A percentile compares a stretch with the other conserved stretches of the same genome.
phyloP scores from a whole-genome alignment of 2,888 invertebrate species.

The Anarsia innoxiella region DNA sequence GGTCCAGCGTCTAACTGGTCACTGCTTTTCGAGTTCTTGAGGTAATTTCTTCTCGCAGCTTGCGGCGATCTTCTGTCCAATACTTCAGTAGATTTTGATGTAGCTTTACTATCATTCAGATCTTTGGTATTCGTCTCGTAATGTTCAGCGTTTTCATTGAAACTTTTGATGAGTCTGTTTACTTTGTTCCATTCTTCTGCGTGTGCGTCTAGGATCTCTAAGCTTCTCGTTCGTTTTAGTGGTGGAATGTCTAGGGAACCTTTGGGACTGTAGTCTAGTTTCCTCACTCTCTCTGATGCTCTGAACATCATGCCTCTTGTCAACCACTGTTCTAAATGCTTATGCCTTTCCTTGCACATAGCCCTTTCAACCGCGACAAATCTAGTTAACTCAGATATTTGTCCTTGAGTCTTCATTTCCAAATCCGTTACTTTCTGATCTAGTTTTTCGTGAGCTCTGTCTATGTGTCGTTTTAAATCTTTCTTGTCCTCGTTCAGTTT shows the following conservation, averaged over 20 bases:
- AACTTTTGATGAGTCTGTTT: constrained; percentile 49
- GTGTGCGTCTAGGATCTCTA: constrained; percentile 78
- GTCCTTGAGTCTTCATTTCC: constrained; percentile 82
- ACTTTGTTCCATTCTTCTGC: constrained; percentile 63
- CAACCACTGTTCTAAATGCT: constrained; percentile 82
- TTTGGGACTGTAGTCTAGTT: constrained; percentile 66
- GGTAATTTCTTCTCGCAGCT: constrained; percentile 42
- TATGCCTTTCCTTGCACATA: constrained; percentile 77
- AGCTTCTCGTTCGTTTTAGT: constrained; percentile 80
- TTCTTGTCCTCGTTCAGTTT: constrained; percentile 86
- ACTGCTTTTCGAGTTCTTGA: constrained; percentile 59
- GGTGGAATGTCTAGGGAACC: constrained; percentile 73
- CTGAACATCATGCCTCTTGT: constrained; percentile 78
- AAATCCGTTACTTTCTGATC: constrained; percentile 88
- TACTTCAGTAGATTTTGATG: constrained; percentile 71
- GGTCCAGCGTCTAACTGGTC: constrained; percentile 60
- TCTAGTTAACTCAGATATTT: constrained; percentile 81
- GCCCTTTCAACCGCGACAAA: constrained; percentile 78
- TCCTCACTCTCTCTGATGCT: constrained; percentile 67
- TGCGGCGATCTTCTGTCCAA: constrained; percentile 50
- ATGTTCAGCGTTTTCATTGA: constrained; percentile 52
- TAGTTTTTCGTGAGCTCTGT: constrained; percentile 85
- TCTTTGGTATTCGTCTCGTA: constrained; percentile 60
- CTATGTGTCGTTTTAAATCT: constrained; percentile 85
- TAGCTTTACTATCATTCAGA: constrained; percentile 50